Evolutionary conservation across 2,797 vertebrate species (phyloP).

Genomic region (Pitangus sulphuratus): DNA sequence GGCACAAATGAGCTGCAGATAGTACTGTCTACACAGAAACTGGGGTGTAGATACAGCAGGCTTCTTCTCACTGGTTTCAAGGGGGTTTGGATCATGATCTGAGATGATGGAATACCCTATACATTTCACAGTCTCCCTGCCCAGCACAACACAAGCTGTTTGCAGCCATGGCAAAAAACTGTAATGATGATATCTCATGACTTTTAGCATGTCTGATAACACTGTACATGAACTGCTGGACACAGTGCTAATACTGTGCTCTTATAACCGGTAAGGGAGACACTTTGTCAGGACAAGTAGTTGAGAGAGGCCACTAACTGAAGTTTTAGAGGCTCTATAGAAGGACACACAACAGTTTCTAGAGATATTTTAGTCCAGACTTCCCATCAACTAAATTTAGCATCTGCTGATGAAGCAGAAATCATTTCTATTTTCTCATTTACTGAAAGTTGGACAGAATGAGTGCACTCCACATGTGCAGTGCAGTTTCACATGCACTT

Average conservation of each 20-base stretch:
- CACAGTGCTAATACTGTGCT: background rate
- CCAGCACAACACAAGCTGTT: background rate
- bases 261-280: background rate
- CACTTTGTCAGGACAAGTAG: background rate
- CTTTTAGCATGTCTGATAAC: background rate
- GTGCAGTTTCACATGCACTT: background rate
- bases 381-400: constrained; percentile 27
- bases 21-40: background rate
- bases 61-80: background rate
- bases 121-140: background rate
- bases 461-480: background rate
- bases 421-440: constrained; percentile 2
- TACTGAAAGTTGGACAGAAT: background rate
- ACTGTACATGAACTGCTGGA: background rate
- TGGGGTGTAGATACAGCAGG: background rate
- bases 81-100: background rate
- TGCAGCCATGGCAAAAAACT: background rate
- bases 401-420: background rate
- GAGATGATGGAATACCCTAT: background rate
- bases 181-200: too few species aligned
- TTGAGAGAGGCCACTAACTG: background rate
- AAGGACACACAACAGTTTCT: background rate
- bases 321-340: background rate
- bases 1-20: background rate
- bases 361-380: background rate